These are phyloP conservation scores for Nasonia giraulti DNA, from an alignment of 1,140 invertebrate genomes.

Conservation along the genomic window DNA sequence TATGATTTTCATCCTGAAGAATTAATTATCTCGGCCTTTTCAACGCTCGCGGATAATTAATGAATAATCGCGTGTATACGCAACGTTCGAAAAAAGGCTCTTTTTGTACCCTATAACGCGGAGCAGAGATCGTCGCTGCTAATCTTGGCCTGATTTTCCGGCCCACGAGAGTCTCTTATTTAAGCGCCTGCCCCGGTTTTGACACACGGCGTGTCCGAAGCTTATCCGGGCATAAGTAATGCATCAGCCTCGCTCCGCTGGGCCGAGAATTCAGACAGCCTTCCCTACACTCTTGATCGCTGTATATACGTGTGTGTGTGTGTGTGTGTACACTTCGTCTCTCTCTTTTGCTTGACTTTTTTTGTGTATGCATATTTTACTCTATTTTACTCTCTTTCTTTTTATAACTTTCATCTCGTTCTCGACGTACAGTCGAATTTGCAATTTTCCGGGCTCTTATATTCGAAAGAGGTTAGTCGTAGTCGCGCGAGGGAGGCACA, in stretches of 20 bases:
- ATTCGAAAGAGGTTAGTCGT: too few relatives aligned
- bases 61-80: too few relatives aligned
- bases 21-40: too few relatives aligned
- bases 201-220: constrained; percentile 21
- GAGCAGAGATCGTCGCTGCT: neutral
- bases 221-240: constrained; percentile 63
- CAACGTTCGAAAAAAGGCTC: neutral
- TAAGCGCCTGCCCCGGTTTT: constrained; percentile 21
- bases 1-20: too few relatives aligned
- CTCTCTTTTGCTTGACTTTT: neutral
- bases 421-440: neutral
- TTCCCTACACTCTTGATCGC: neutral
- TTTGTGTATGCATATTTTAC: constrained; percentile 12
- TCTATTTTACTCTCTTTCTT: neutral
- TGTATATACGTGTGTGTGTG: neutral
- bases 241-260: constrained; percentile 65
- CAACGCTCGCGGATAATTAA: too few relatives aligned
- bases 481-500: too few relatives aligned
- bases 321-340: neutral
- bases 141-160: constrained; percentile 20
- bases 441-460: constrained; percentile 3
- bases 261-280: constrained; percentile 67
- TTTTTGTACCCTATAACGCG: neutral
- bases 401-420: constrained; percentile 4
- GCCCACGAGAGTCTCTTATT: constrained; percentile 1